Evolutionary conservation across 2,888 invertebrate species (phyloP).

Genomic region (Drosophila nr. medialis): DNA sequence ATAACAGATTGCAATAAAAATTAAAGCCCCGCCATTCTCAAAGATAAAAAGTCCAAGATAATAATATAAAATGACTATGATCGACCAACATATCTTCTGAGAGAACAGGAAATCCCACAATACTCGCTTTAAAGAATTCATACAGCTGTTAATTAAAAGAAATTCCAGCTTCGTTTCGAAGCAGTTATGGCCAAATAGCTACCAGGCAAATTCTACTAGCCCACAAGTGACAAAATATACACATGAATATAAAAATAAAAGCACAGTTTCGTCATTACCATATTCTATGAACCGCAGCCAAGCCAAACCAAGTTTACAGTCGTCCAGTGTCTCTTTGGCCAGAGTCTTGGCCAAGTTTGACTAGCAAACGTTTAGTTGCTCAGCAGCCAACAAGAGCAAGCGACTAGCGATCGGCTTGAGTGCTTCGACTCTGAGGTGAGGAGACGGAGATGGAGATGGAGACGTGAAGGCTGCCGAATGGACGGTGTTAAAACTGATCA

Average conservation of each 20-base stretch:
- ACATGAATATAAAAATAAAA: conserved; percentile 71
- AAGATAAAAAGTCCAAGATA: not conserved
- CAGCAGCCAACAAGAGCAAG: conserved; percentile 51
- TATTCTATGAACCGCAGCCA: conserved; percentile 55
- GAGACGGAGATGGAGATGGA: conserved; percentile 15
- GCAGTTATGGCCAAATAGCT: conserved; percentile 27
- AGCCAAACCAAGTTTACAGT: conserved; percentile 17
- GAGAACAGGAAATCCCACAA: conserved; percentile 36
- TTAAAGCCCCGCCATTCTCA: not conserved
- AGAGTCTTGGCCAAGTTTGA: conserved; percentile 66
- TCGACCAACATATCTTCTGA: not conserved
- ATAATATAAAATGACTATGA: not conserved
- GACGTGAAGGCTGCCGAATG: conserved; percentile 37
- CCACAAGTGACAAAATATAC: conserved; percentile 73
- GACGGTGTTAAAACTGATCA: conserved; percentile 78
- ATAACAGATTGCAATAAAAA: not conserved
- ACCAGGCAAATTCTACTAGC: conserved; percentile 40
- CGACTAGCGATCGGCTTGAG: conserved; percentile 32
- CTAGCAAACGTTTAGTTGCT: conserved; percentile 64
- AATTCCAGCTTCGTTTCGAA: conserved; percentile 19
- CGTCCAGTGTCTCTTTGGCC: conserved; percentile 42
- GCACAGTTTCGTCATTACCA: conserved; percentile 65
- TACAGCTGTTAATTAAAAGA: conserved; percentile 28
- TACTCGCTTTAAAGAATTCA: conserved; percentile 3
- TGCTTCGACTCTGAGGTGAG: conserved; percentile 8